Percentiles rank a stretch among this genome's conserved stretches.
These are phyloP conservation scores for Synchiropus splendidus DNA, from an alignment of 2,113 vertebrate genomes.

Conservation along the genomic window DNA sequence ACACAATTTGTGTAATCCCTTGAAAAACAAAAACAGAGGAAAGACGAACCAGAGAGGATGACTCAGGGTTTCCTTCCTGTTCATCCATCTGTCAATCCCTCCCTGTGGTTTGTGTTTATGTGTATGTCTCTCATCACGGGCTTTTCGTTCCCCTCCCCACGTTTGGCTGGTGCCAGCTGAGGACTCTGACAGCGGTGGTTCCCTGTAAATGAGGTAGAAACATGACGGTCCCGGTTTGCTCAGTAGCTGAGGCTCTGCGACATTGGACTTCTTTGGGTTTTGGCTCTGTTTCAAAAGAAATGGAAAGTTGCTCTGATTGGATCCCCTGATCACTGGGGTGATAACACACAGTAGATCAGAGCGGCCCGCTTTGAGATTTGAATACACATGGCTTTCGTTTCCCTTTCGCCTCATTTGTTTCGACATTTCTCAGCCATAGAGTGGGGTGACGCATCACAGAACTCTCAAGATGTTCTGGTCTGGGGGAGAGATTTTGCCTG, in stretches of 20 bases:
- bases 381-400: slow-evolving; percentile 28
- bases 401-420: slow-evolving; percentile 10
- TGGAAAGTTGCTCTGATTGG: slow-evolving; percentile 24
- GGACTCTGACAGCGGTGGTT: slow-evolving; percentile 16
- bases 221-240: slow-evolving; percentile 9
- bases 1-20: background rate
- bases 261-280: slow-evolving; percentile 6
- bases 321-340: slow-evolving; percentile 33
- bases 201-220: slow-evolving; percentile 26
- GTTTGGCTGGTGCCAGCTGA: slow-evolving; percentile 18
- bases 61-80: slow-evolving; percentile 49
- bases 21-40: slow-evolving; percentile 11
- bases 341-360: slow-evolving; percentile 39
- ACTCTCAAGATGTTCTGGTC: too few relatives aligned
- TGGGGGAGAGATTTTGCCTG: too few relatives aligned
- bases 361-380: slow-evolving; percentile 24
- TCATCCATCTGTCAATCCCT: slow-evolving; percentile 37
- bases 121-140: slow-evolving; percentile 46
- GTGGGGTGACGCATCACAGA: too few relatives aligned
- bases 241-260: slow-evolving; percentile 5
- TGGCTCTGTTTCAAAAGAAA: slow-evolving; percentile 18
- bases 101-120: slow-evolving; percentile 61
- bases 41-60: slow-evolving; percentile 17
- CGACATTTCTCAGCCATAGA: too few relatives aligned
- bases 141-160: slow-evolving; percentile 25